phyloP scores from a whole-genome alignment of 2,113 vertebrate genomes.

The Edolisoma coerulescens region DNA sequence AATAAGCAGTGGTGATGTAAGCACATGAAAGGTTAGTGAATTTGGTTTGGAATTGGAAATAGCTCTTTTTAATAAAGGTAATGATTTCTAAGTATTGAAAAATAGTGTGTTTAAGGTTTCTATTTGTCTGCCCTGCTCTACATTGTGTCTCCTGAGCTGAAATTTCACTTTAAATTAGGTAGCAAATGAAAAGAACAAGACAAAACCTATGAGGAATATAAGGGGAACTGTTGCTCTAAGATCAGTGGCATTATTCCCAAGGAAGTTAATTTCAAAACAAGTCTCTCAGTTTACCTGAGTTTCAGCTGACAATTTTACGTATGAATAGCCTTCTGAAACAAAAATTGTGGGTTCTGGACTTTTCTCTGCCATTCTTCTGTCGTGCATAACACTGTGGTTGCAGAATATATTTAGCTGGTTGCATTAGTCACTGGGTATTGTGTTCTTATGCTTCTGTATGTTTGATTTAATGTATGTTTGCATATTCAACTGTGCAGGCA shows the following conservation, averaged over 20 bases:
- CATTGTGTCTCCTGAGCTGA: neutral
- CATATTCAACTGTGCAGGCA: conserved; percentile 40
- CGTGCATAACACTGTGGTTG: neutral
- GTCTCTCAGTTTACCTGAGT: neutral
- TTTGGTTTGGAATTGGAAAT: neutral
- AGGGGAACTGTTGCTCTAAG: neutral
- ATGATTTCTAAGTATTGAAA: neutral
- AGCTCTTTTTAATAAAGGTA: neutral
- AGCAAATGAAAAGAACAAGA: neutral
- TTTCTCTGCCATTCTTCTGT: neutral
- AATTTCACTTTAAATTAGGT: neutral
- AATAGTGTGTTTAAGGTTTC: neutral
- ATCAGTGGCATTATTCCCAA: neutral
- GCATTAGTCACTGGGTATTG: conserved; percentile 23
- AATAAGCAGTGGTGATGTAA: neutral
- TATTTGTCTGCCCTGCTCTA: neutral
- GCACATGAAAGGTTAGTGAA: neutral
- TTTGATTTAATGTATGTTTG: conserved; percentile 58
- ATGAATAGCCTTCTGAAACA: neutral
- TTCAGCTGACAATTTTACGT: neutral
- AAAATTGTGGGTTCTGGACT: neutral
- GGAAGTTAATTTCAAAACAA: neutral
- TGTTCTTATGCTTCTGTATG: conserved; percentile 39
- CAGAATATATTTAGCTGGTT: conserved; percentile 34
- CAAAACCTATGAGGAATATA: neutral